These are phyloP conservation scores for Drosophila conformis DNA, from an alignment of 2,888 invertebrate species.

Conservation along the genomic window DNA sequence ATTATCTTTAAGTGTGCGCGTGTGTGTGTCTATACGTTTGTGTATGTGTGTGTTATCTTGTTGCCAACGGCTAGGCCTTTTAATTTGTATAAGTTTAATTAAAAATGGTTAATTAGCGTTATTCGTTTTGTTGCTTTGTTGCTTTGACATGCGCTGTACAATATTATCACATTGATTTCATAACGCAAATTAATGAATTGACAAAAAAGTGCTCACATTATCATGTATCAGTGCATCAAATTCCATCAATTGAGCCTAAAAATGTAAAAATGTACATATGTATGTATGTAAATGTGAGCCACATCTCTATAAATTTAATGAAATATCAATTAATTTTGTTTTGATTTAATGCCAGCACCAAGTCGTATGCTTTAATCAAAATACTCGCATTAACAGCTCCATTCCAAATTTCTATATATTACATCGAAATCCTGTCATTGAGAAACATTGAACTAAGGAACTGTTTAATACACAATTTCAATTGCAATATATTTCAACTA, in stretches of 20 bases:
- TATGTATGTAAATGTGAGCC: conserved; percentile 13
- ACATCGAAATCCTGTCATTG: conserved; percentile 14
- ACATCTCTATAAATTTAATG: conserved; percentile 11
- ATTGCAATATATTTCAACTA: conserved; percentile 48
- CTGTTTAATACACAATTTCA: conserved; percentile 39
- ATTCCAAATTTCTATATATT: conserved; percentile 3
- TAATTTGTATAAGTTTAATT: conserved; percentile 47
- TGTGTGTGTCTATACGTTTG: conserved; percentile 4
- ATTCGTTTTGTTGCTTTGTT: conserved; percentile 60
- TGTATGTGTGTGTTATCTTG: conserved; percentile 4
- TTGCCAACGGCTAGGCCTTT: conserved; percentile 26
- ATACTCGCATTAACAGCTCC: conserved; percentile 6
- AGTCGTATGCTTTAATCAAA: conserved; percentile 5
- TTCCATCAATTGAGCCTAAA: conserved; percentile 29
- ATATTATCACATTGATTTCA: conserved; percentile 42
- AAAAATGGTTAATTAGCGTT: conserved; percentile 51
- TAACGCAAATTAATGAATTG: conserved; percentile 37
- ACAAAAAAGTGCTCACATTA: conserved; percentile 11
- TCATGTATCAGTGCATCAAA: conserved; percentile 8
- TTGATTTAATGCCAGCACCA: conserved; percentile 28
- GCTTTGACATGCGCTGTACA: conserved; percentile 58
- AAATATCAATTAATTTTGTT: conserved; percentile 21
- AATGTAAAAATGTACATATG: conserved; percentile 9
- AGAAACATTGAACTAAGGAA: conserved; percentile 7
- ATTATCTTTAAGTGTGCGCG: conserved; percentile 11